Evolutionary conservation across 2,113 vertebrate genomes (phyloP), one percentile per base, ranked within the genome.

Genomic region (Strigops habroptila): DNA sequence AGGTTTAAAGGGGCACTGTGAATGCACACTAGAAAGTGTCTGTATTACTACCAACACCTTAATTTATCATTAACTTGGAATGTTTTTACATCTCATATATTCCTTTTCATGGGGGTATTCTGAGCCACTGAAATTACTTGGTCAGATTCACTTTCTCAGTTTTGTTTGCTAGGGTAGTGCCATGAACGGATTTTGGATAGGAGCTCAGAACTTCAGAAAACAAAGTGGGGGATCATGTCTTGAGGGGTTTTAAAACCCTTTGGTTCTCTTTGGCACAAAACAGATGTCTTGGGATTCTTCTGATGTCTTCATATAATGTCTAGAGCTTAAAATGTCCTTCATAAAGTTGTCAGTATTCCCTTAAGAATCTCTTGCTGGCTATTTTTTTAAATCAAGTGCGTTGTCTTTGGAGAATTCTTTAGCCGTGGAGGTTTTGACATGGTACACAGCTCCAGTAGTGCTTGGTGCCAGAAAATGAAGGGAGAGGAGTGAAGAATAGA

Each of bases 81-180:
- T 96, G 89, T 86, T 92, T 96, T 95, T 95, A 78, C 94, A 93
- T 97, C 65, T 95, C 48, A 64, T 91, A 93, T 92, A 73, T 65
- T 87, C 62, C 49, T 93, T 93, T 94, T 23, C 41, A 24, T 3
- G 21, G 44, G 53, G 35, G 18, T 84, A 52, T 83, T 90, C 69
- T 69, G 65, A 79, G 48, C 52, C 14, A 4, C 52, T 88, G 65
- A 82, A 91, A 73, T 82, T 65, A 59, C 10, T 39, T 87, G 86
- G 35, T 62, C 43, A 84, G 18, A 52, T 86, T 80, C 0, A 0
- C n/a, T 65, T 68, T 69, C 59, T 86, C 1, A 1, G 33, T 16
- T 43, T 65, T 35, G 7, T 68, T 53, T 91, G 14, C 31, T 57
- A n/a, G 28, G 11, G 37, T 48, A 71, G 22, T 51, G 44, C 28